These are phyloP conservation scores for Odontomyia ornata DNA, from an alignment of 2,888 invertebrate species.

Conservation along the genomic window DNA sequence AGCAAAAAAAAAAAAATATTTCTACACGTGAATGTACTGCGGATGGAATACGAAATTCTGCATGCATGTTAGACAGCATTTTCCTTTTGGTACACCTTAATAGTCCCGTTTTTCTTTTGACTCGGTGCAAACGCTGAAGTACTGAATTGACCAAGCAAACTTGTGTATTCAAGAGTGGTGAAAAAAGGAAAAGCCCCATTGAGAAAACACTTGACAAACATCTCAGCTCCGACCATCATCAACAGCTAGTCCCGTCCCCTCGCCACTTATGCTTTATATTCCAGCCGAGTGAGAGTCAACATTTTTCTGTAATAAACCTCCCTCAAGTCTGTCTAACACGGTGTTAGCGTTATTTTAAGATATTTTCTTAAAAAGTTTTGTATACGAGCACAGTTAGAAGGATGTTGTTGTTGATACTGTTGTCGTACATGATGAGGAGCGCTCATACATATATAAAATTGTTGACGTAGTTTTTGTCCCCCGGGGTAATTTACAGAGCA, in stretches of 20 bases:
- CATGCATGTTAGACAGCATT: neutral
- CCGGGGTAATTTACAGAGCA: neutral
- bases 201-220: conserved; percentile 16
- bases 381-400: too few relatives aligned
- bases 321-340: conserved; percentile 4
- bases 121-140: neutral
- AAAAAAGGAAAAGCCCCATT: neutral
- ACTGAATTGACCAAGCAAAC: conserved; percentile 18
- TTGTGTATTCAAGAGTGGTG: neutral
- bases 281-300: neutral
- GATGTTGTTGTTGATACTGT: neutral
- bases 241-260: too few relatives aligned
- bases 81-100: conserved; percentile 30
- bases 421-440: neutral
- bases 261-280: neutral
- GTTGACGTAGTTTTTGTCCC: conserved; percentile 13
- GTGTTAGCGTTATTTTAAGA: neutral
- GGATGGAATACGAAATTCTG: neutral
- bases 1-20: too few relatives aligned
- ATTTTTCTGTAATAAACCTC: conserved; percentile 19
- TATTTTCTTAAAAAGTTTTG: neutral
- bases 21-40: neutral
- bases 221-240: neutral
- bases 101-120: neutral
- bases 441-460: neutral